Evolutionary conservation across 2,797 vertebrate genomes (phyloP).

Genomic region (Smutsia gigantea): DNA sequence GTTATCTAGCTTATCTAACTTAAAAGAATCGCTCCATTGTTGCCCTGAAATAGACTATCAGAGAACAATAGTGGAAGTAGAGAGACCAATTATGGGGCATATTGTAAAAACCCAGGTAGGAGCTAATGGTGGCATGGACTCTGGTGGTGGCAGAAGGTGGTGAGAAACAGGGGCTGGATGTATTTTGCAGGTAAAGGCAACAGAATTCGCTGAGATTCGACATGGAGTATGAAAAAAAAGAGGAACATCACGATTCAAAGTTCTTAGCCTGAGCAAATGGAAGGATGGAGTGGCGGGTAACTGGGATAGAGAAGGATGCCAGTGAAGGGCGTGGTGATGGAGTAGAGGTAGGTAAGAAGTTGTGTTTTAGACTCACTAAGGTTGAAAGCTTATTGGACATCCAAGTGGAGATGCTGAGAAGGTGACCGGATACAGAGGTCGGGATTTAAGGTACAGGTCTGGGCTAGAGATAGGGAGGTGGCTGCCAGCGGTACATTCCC

Average conservation of each 20-base stretch:
- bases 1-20: not conserved
- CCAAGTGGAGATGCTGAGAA: not conserved
- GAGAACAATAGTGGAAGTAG: not conserved
- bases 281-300: not conserved
- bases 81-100: not conserved
- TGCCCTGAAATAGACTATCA: not conserved
- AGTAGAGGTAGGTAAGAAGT: rapidly evolving
- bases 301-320: too few species aligned
- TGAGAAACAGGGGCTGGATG: not conserved
- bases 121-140: too few species aligned
- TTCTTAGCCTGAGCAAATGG: not conserved
- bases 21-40: not conserved
- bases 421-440: not conserved
- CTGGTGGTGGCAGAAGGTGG: not conserved
- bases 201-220: not conserved
- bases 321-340: rapidly evolving
- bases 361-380: not conserved
- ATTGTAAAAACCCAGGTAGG: not conserved
- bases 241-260: not conserved
- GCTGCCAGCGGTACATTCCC: too few species aligned
- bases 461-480: not conserved
- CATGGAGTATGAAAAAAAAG: too few species aligned
- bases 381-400: not conserved
- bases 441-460: not conserved
- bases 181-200: not conserved